A percentile compares a stretch with the other conserved stretches of the same genome.
Evolutionary conservation across 2,113 vertebrate genomes (phyloP).

Genomic region (Antennarius striatus): DNA sequence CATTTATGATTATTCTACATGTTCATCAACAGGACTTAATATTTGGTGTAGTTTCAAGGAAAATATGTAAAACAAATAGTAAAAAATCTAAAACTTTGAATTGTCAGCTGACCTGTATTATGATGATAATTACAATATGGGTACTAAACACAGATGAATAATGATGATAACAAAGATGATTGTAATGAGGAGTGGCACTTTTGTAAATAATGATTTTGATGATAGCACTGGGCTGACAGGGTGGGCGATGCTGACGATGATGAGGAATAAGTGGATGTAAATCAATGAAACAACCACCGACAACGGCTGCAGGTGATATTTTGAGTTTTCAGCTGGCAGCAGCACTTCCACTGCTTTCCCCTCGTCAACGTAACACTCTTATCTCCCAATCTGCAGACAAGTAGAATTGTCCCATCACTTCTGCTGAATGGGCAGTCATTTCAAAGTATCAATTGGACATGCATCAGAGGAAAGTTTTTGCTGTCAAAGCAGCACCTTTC

Average conservation of each 20-base stretch:
- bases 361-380: conserved; percentile 42
- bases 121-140: conserved; percentile 9
- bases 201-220: conserved; percentile 20
- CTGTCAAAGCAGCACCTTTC: conserved; percentile 72
- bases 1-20: no score
- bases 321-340: conserved; percentile 28
- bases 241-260: conserved; percentile 41
- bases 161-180: conserved; percentile 9
- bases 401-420: conserved; percentile 65
- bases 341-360: conserved; percentile 35
- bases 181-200: conserved; percentile 23
- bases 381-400: conserved; percentile 60
- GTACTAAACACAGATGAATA: background rate
- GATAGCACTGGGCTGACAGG: conserved; percentile 11
- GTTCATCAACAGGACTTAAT: no score
- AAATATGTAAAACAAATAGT: no score
- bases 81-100: background rate
- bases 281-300: conserved; percentile 46
- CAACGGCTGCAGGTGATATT: conserved; percentile 47
- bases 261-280: conserved; percentile 41
- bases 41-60: no score
- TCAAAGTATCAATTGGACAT: conserved; percentile 68
- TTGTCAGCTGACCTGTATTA: background rate
- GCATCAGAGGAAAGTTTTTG: conserved; percentile 64
- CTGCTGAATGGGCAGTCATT: conserved; percentile 70